Evolutionary conservation across 2,888 invertebrate genomes (phyloP).

Genomic region (Thymelicus acteon): DNA sequence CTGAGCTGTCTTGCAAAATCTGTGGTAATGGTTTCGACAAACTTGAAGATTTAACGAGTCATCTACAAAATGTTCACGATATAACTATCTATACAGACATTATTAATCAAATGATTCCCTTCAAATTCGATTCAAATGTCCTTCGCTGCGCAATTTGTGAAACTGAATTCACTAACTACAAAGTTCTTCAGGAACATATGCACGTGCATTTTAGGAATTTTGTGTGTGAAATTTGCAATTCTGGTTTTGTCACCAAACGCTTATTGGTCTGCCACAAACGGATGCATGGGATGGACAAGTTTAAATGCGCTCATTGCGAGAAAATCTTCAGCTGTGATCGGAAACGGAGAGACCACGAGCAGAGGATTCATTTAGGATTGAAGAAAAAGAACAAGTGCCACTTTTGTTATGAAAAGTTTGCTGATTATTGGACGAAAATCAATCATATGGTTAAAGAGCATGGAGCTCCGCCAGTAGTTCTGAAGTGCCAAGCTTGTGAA

Average conservation of each 20-base stretch:
- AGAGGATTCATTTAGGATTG: slow-evolving; percentile 51
- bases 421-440: slow-evolving; percentile 61
- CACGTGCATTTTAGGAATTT: slow-evolving; percentile 53
- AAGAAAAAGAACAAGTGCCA: slow-evolving; percentile 59
- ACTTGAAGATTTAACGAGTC: slow-evolving; percentile 42
- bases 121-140: slow-evolving; percentile 49
- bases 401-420: slow-evolving; percentile 56
- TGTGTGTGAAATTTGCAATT: slow-evolving; percentile 51
- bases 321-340: slow-evolving; percentile 64
- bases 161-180: slow-evolving; percentile 48
- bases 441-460: slow-evolving; percentile 64
- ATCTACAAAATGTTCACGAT: slow-evolving; percentile 45
- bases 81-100: slow-evolving; percentile 42
- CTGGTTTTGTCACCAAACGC: slow-evolving; percentile 49
- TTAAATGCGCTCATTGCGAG: slow-evolving; percentile 69
- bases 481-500: slow-evolving; percentile 65
- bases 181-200: slow-evolving; percentile 54
- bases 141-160: slow-evolving; percentile 45
- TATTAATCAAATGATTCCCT: slow-evolving; percentile 50
- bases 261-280: slow-evolving; percentile 46
- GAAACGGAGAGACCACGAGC: slow-evolving; percentile 50
- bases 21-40: slow-evolving; percentile 42
- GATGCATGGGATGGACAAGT: slow-evolving; percentile 53
- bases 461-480: slow-evolving; percentile 52
- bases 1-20: slow-evolving; percentile 51